A percentile compares a stretch with the other conserved stretches of the same genome.
phyloP scores from a whole-genome alignment of 2,888 invertebrate species.

The Hemaris fuciformis region DNA sequence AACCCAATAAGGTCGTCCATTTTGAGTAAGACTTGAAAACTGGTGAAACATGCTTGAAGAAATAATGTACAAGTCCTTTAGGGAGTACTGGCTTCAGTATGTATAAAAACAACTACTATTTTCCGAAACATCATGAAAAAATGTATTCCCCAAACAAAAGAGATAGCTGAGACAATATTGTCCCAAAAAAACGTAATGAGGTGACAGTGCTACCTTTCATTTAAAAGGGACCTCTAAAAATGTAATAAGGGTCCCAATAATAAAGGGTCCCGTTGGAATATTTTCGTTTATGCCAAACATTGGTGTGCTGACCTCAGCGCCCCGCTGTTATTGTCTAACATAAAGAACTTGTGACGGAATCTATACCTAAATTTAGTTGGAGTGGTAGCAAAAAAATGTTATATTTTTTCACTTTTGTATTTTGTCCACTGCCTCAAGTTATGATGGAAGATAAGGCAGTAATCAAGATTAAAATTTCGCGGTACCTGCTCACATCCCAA shows the following conservation, averaged over 20 bases:
- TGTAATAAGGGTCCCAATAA: slow-evolving; percentile 11
- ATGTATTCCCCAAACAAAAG: not conserved
- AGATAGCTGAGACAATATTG: not conserved
- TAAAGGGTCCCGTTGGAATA: slow-evolving; percentile 13
- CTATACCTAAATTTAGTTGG: slow-evolving; percentile 35
- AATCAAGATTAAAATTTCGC: no score
- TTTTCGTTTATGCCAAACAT: slow-evolving; percentile 50
- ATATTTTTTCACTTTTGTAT: not conserved
- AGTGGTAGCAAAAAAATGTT: slow-evolving; percentile 12
- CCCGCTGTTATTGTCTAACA: slow-evolving; percentile 51
- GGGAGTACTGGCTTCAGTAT: no score
- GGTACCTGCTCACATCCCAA: no score
- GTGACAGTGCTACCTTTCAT: slow-evolving; percentile 7
- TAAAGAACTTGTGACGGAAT: slow-evolving; percentile 52
- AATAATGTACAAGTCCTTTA: no score
- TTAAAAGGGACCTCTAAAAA: slow-evolving; percentile 4
- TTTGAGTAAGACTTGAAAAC: no score
- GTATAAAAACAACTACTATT: no score
- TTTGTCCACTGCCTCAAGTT: not conserved
- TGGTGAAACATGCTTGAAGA: no score
- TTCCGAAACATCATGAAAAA: not conserved
- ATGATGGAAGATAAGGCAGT: not conserved
- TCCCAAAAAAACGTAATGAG: slow-evolving; percentile 2
- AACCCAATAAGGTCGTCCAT: no score
- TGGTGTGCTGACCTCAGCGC: slow-evolving; percentile 46